Evolutionary conservation across 2,797 vertebrate genomes (phyloP), one percentile per base, ranked within the genome.

Genomic region (Enteromius paludinosus): DNA sequence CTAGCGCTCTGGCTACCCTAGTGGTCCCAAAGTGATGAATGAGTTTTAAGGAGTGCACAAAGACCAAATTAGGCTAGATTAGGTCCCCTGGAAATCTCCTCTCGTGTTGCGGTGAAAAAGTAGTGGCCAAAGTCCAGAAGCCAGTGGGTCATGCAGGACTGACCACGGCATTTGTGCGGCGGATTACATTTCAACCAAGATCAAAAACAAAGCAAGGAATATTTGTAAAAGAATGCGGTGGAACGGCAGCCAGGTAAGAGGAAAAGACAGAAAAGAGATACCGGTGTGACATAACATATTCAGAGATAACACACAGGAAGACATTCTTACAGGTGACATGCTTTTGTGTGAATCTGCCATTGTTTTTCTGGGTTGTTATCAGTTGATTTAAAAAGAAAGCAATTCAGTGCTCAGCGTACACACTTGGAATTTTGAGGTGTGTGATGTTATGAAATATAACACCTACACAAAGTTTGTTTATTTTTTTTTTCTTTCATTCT

Each of bases 151-250:
- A 68, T 81, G 65, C 59, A 38, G 30, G 79, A 33, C 59, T 52
- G 65, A 70, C 54, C 30, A 81, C 6, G 1, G 35, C 33, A 76
- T 30, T 70, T 45, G 35, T 72, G 74, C 66, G 69, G 15, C 33
- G 20, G 33, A 84, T 65, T 73, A 83, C 14, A 71, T 69, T 20
- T 49, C 56, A 78, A 84, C 83, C 61, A 43, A 61, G 81, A 49
- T 49, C 62, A 74, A 83, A 81, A 80, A 87, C 62, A 79, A 73
- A 85, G 62, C 15, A 2, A 71, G 71, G n/a, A 65, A 77, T 82
- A 62, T 69, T 61, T 45, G 20, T 43, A 82, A 82, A 90, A 91
- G 89, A 91, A 93, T 93, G 91, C 52, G 80, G 89, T 86, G 85
- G 90, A 89, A 73, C 92, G 76, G 86, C 86, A 85, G 82, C 30